Conservation (phyloP, 2,888 invertebrate species). For the Cephus spinipes region DNA sequence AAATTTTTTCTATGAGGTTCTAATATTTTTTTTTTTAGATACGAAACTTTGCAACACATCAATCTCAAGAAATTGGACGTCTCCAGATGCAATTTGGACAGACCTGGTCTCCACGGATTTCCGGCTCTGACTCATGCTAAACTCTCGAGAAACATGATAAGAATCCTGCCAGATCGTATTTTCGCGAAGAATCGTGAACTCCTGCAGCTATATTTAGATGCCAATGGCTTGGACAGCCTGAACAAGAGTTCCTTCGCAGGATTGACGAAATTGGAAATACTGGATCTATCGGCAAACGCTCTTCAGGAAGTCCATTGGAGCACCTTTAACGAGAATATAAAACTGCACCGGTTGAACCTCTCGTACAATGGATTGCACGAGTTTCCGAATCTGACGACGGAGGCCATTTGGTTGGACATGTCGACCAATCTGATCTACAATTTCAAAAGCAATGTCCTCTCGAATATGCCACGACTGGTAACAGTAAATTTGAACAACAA, state of each 20-base stretch:
- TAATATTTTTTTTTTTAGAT: conserved; percentile 34
- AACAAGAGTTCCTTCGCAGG: conserved; percentile 73
- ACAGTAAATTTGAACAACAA: conserved; percentile 77
- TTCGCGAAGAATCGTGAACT: conserved; percentile 75
- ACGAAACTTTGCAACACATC: conserved; percentile 46
- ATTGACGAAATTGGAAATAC: conserved; percentile 70
- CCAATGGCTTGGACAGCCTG: conserved; percentile 74
- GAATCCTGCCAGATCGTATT: conserved; percentile 70
- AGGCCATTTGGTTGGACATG: conserved; percentile 43
- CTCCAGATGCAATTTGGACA: conserved; percentile 54
- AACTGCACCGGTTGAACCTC: conserved; percentile 73
- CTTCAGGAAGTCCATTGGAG: conserved; percentile 72
- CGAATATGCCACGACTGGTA: conserved; percentile 70
- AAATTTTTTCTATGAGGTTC: background rate
- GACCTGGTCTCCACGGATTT: conserved; percentile 72
- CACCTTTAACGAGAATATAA: conserved; percentile 72
- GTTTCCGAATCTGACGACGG: conserved; percentile 44
- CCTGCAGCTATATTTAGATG: conserved; percentile 74
- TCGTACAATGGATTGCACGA: conserved; percentile 63
- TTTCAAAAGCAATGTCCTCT: conserved; percentile 37
- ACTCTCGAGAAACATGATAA: conserved; percentile 75
- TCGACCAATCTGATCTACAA: conserved; percentile 47
- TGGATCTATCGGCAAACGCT: conserved; percentile 80
- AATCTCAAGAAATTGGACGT: conserved; percentile 55
- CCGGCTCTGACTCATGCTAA: conserved; percentile 72